Evolutionary conservation across 64 coral and sea anemone genomes (phyloP), one percentile per base, ranked within the genome.

Genomic region (Cladopsammia gracilis): DNA sequence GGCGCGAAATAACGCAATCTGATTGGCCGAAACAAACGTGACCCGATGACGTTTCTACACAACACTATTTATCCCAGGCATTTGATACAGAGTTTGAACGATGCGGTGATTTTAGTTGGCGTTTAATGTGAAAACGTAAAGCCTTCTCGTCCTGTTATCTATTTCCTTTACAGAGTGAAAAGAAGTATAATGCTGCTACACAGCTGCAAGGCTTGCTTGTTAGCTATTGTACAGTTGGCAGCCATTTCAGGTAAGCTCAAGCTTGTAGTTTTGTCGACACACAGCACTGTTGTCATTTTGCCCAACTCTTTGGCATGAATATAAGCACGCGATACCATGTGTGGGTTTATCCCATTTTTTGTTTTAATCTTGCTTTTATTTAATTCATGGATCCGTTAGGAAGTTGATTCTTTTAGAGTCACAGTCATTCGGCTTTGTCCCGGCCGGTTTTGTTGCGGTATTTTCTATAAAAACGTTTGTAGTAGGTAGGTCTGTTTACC

Each of bases 181-280:
- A 46, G 60, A 84, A 84, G 34, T 62, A 67, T 64, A 20, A 84
- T 84, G 80, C 43, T 20, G 64, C 19, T 67, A 9, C 62, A n/a
- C 61, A 25, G 61, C 62, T 84, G 80, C 45, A 68, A 68, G 26
- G 80, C 62, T 7, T 84, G 45, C 61, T 19, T 84, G 43, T n/a
- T 84, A 7, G 60, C 62, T 12, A 66, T 84, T 84, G 20, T 84
- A 50, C 80, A 84, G 62, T 50, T 84, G 8, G 44, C 80, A 43
- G 80, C 80, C 62, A 67, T 84, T 68, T 84, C 80, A 84, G 80
- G 80, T 84, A 68, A 10, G 80, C 3, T n/a, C 34, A 34, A 34
- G 42, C 6, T 67, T 67, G 16, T 10, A 0, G 15, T 19, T 20
- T 43, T 49, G 0, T 34, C 3, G 20, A 69, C 3, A n/a, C n/a